Percentiles rank a stretch among this genome's conserved stretches.
These are phyloP conservation scores for Serinus canaria DNA, from an alignment of 2,113 vertebrate species.

Conservation along the genomic window DNA sequence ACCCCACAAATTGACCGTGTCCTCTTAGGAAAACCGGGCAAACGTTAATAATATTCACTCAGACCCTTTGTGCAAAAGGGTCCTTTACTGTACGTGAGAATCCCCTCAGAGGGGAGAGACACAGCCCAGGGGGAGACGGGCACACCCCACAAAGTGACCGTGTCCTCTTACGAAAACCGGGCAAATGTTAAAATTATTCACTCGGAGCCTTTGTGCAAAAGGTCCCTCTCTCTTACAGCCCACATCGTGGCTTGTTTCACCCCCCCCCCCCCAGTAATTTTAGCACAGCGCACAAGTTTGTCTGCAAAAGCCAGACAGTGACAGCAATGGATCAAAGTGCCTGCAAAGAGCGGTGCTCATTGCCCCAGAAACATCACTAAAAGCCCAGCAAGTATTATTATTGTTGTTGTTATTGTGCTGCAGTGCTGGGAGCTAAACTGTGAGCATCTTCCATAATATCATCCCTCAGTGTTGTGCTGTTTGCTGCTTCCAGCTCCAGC, in stretches of 20 bases:
- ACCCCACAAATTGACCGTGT: no score
- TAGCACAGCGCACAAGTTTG: neutral
- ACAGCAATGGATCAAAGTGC: neutral
- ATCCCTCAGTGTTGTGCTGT: neutral
- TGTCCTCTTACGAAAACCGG: neutral
- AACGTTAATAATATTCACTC: no score
- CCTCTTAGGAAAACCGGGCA: no score
- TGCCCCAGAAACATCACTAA: neutral
- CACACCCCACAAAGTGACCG: no score
- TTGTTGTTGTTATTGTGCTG: accelerated
- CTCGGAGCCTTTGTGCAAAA: no score
- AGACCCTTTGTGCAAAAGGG: no score
- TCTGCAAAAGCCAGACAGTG: neutral
- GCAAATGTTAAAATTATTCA: accelerated
- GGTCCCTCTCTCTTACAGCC: neutral
- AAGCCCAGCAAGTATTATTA: neutral
- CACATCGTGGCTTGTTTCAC: accelerated
- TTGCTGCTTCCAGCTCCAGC: neutral
- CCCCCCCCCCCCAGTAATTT: neutral
- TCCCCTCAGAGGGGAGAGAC: no score
- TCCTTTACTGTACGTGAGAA: no score
- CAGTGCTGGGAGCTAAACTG: neutral
- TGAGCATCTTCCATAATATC: accelerated
- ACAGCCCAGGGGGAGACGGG: no score
- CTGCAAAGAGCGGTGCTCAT: neutral